Conservation (phyloP, 2,113 vertebrate species). For the Sylvicapra grimmia region DNA sequence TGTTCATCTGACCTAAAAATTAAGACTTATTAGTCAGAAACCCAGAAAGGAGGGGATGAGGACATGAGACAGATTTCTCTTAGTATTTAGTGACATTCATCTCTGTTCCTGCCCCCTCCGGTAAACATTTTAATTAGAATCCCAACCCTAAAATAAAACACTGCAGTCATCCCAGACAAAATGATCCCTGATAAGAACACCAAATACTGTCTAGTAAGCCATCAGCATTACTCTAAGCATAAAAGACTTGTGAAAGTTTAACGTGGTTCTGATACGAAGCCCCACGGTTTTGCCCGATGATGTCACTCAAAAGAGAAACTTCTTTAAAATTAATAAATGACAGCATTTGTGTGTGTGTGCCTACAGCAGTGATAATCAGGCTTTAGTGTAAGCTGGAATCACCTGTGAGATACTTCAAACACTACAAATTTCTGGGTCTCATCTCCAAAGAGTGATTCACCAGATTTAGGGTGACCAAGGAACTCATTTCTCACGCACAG, state of each 20-base stretch:
- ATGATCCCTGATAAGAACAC: not conserved
- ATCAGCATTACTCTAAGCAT: not conserved
- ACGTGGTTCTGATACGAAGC: not conserved
- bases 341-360: not conserved
- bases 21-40: slow-evolving; percentile 19
- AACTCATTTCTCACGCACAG: not conserved
- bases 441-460: not conserved
- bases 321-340: not conserved
- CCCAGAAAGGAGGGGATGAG: not conserved
- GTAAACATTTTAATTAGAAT: not conserved
- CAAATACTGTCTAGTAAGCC: not conserved
- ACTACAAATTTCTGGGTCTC: not conserved
- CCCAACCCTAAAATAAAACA: not conserved
- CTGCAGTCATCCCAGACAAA: not conserved
- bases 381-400: not conserved
- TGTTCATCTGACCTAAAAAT: slow-evolving; percentile 90
- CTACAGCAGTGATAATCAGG: not conserved
- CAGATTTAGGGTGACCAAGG: not conserved
- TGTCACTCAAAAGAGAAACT: not conserved
- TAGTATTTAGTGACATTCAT: not conserved
- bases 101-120: not conserved
- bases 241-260: not conserved
- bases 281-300: not conserved
- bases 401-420: not conserved
- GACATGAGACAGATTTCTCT: not conserved